phyloP scores from a whole-genome alignment of 2,888 invertebrate genomes.

The Ceramica pisi region DNA sequence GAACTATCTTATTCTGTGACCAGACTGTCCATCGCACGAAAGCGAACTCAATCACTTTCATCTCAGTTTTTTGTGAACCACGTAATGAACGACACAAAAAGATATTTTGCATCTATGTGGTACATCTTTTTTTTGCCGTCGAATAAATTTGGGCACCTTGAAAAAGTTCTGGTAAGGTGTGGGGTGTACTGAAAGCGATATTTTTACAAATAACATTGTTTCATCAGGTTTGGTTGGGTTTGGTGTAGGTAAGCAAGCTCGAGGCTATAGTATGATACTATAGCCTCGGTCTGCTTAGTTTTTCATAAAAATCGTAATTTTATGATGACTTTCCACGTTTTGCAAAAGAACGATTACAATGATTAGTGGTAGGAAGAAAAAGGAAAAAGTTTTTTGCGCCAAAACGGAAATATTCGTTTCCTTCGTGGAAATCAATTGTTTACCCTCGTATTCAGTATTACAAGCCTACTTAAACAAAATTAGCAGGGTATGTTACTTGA shows the following conservation, averaged over 20 bases:
- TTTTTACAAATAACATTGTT: background rate
- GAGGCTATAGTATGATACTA: background rate
- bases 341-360: too few relatives aligned
- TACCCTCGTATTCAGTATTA: background rate
- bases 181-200: constrained; percentile 67
- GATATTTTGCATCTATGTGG: constrained; percentile 88
- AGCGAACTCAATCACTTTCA: constrained; percentile 89
- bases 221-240: background rate
- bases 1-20: constrained; percentile 28
- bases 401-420: too few relatives aligned
- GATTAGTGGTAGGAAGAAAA: too few relatives aligned
- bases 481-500: too few relatives aligned
- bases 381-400: too few relatives aligned
- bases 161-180: constrained; percentile 65
- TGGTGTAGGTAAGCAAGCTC: background rate
- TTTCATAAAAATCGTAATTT: too few relatives aligned
- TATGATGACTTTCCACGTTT: too few relatives aligned
- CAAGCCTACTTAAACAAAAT: too few relatives aligned
- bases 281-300: background rate
- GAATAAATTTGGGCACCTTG: constrained; percentile 79
- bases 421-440: too few relatives aligned
- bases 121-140: constrained; percentile 83
- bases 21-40: constrained; percentile 72
- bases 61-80: constrained; percentile 79
- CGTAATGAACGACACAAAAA: constrained; percentile 86